Percentiles rank a stretch among this genome's conserved stretches.
Evolutionary conservation across 2,113 vertebrate genomes (phyloP).

Genomic region (Pan troglodytes): NHGRI_mPanTro3-v2.1_pri NC_072401.2:151193501-151194000

Average conservation of each 20-base stretch:
- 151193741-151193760: conserved; percentile 43
- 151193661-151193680: conserved; percentile 48
- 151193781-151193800: neutral
- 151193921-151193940: neutral
- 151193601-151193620: conserved; percentile 26
- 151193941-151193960: neutral
- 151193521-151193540: conserved; percentile 25
- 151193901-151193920: neutral
- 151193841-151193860: neutral
- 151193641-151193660: conserved; percentile 38
- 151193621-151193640: conserved; percentile 46
- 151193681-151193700: conserved; percentile 29
- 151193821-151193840: neutral
- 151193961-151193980: neutral
- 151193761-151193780: neutral
- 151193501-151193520: neutral
- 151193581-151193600: conserved; percentile 47
- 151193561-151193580: conserved; percentile 15
- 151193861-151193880: neutral
- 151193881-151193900: neutral
- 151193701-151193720: conserved; percentile 14
- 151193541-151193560: conserved; percentile 7
- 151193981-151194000: neutral
- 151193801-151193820: neutral
- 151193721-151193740: neutral